Evolutionary conservation across 1,140 invertebrate species (phyloP), one percentile per base, ranked within the genome.

Genomic region (Zaprionus gabonicus): DNA sequence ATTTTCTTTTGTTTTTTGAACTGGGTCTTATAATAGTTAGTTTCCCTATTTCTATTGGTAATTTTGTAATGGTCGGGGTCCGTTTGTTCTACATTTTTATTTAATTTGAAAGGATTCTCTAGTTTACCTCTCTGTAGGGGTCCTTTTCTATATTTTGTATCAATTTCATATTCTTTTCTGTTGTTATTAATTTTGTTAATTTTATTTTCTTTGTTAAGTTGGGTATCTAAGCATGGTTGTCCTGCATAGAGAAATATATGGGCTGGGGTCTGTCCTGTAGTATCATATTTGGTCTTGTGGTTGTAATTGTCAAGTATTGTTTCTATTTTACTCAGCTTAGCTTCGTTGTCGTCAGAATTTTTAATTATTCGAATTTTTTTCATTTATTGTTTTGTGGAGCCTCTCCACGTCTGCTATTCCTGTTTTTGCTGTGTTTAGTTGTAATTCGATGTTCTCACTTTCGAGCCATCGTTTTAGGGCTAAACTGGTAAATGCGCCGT

Each of bases 391-490:
- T 44, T 60, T 60, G 15, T 44, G 57, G 6, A 59, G 15, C 3
- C 57, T 36, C 38, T 59, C 57, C 23, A 59, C 38, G 17, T 59
- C 20, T 27, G 57, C 57, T 25, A 59, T 25, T 1, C 36, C 57
- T 13, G 34, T 59, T 41, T 23, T 59, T 17, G 55, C 10, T 15
- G 55, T 57, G 15, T 57, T 57, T 13, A 57, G 6, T 57, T 38
- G 28, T 36, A 36, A 36, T 23, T 57, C n/a, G 10, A 57, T 27
- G 13, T 34, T 20, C n/a, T 36, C 31, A 15, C 34, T 38, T 3
- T 63, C 60, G 15, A 63, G 41, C 41, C 60, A 55, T 27, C 57
- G 20, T 44, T 59, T 59, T 10, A 59, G 15, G 12, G 57, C 36
- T n/a, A 59, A 57, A 6, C 57, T 59, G 36, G 23, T 25, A 23